Evolutionary conservation across 2,797 vertebrate genomes (phyloP), one percentile per base, ranked within the genome.

Genomic region (Hypotaenidia okinawae): DNA sequence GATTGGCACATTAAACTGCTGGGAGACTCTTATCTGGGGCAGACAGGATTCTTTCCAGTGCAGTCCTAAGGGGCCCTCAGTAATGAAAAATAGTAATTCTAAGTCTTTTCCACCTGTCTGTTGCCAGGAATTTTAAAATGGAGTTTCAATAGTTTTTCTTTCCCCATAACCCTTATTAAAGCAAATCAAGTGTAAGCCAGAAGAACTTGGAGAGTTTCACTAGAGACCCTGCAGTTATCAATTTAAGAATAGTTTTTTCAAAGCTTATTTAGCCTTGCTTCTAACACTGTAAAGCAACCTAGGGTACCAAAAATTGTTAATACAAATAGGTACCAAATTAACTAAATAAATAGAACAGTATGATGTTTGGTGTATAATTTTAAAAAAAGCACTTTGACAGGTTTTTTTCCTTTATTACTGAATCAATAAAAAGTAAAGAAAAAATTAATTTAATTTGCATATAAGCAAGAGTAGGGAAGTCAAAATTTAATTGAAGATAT

Each of bases 1-100:
- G 96, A 97, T 90, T 97, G 97, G 95, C 92, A 96, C 92, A 96
- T 97, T 97, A 97, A 95, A 96, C 96, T 97, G 76, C 93, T 92
- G 94, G 89, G 94, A 96, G 87, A 96, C 96, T 96, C 95, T 97
- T 97, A 97, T 96, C 95, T 96, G 84, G 89, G 57, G 75, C 88
- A 96, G 95, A 95, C 93, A 97, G 96, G 94, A 97, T 96, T 96
- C 88, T 96, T 97, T 95, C 80, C 88, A 96, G 83, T 93, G 84
- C 76, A 84, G 82, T 95, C 95, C 96, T 96, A 80, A 96, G 91
- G 90, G 95, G 94, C 84, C 79, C 62, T 95, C 77, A 86, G 91
- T 94, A 97, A 97, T 96, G 96, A 95, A 97, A 98, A 97, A 94
- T 68, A 97, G 81, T 94, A 93, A 96, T 97, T 97, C 75, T 55